phyloP scores from a whole-genome alignment of 2,888 invertebrate species.

The Ophion obscuratus region DNA sequence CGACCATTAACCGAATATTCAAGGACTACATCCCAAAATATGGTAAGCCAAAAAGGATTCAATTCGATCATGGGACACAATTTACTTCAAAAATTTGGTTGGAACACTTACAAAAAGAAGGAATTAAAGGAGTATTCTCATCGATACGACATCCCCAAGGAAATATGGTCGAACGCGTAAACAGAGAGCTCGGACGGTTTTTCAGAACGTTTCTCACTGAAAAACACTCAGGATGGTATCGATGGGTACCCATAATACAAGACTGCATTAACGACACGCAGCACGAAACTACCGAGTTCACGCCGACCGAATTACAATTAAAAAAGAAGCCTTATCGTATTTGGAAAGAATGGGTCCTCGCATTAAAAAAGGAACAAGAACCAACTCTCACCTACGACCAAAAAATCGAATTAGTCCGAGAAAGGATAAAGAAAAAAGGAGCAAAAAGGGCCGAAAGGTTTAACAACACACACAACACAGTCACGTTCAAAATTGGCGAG shows the following conservation, averaged over 20 bases:
- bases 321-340: constrained; percentile 17
- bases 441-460: constrained; percentile 6
- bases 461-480: neutral
- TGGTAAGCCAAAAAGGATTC: too few species aligned
- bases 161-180: constrained; percentile 7
- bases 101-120: neutral
- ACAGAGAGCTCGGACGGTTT: neutral
- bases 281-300: neutral
- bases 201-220: constrained; percentile 4
- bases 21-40: too few species aligned
- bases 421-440: constrained; percentile 8
- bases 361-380: neutral
- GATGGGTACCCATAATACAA: neutral
- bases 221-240: constrained; percentile 11
- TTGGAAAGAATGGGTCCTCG: constrained; percentile 16
- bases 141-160: constrained; percentile 36
- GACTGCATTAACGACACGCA: constrained; percentile 22
- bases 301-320: neutral
- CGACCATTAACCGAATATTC: neutral
- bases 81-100: constrained; percentile 8
- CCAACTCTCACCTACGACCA: neutral
- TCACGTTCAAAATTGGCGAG: neutral
- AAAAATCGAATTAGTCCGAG: neutral
- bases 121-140: neutral
- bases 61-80: constrained; percentile 14